Evolutionary conservation across 2,888 invertebrate species (phyloP), one percentile per base, ranked within the genome.

Genomic region (Baronia brevicornis): DNA sequence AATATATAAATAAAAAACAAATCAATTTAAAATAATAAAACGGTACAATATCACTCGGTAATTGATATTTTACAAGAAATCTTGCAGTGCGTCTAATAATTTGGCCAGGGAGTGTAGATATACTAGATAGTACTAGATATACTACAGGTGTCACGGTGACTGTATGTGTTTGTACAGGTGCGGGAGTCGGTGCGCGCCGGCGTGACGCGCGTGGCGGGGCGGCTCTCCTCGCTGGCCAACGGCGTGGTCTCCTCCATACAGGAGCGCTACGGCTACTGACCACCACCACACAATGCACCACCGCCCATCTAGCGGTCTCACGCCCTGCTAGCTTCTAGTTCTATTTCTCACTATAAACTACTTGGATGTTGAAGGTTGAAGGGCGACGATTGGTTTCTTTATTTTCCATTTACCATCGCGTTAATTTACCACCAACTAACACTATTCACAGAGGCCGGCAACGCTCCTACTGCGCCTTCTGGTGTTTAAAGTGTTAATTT

Each of bases 131-230:
- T 20, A 15, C 7, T 19, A 4, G 3, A 17, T 7, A 13, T 10
- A 24, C 2, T 17, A 9, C 8, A 3, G 3, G 4, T 21, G 12
- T 6, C n/a, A n/a, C n/a, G n/a, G n/a, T n/a, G n/a, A n/a, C n/a
- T 14, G 5, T 15, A 3, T 6, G 5, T 18, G 3, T 21, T 6
- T 8, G 3, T 8, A 13, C 53, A 98, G 72, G 96, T 99, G 19
- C 95, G 94, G 67, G 99, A 99, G 78, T 96, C 97, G 45, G 97
- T 99, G 17, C 91, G 94, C 54, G 94, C 96, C 62, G 98, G 99
- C 38, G 98, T 99, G 33, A 96, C 96, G 46, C 77, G 80, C 40
- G 98, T 99, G 42, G 98, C 98, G 28, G 98, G 96, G n/a, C 93
- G 93, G 58, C 84, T 99, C 41, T 97, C 98, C 54, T 95, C 93